Conservation (phyloP, 2,113 vertebrate species). For the Panthera uncia region DNA sequence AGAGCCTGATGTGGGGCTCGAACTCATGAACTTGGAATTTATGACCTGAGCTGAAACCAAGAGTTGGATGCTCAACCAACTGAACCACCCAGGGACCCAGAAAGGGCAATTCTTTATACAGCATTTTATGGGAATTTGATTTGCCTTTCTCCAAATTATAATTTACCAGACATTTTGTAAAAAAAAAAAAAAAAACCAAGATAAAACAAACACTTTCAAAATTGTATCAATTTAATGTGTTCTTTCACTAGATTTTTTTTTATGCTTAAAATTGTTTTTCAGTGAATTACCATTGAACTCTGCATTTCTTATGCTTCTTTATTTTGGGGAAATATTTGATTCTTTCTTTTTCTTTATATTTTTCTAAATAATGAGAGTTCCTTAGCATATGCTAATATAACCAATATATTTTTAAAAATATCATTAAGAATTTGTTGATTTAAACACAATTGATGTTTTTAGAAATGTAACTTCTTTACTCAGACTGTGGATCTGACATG, state of each 20-base stretch:
- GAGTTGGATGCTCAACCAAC: neutral
- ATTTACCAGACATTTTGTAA: constrained; percentile 54
- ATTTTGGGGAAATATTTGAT: neutral
- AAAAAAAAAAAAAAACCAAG: neutral
- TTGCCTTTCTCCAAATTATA: constrained; percentile 54
- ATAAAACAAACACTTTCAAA: neutral
- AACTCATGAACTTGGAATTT: neutral
- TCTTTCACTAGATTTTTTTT: constrained; percentile 16
- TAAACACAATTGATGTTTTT: neutral
- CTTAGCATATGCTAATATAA: neutral
- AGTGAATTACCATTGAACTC: neutral
- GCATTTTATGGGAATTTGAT: constrained; percentile 31
- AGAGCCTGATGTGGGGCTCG: neutral
- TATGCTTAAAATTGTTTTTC: constrained; percentile 52
- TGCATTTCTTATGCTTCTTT: neutral
- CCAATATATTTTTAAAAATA: neutral
- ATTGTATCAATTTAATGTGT: constrained; percentile 13
- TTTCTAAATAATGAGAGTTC: neutral
- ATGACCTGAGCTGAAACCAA: neutral
- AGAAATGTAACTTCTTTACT: neutral
- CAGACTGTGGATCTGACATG: neutral
- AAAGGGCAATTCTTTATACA: constrained; percentile 14
- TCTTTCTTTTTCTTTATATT: neutral
- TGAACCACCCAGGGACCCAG: neutral
- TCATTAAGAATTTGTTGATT: neutral